A percentile compares a stretch with the other conserved stretches of the same genome.
Conservation (phyloP, 1,140 invertebrate genomes). For the Acromyrmex echinatior region DNA sequence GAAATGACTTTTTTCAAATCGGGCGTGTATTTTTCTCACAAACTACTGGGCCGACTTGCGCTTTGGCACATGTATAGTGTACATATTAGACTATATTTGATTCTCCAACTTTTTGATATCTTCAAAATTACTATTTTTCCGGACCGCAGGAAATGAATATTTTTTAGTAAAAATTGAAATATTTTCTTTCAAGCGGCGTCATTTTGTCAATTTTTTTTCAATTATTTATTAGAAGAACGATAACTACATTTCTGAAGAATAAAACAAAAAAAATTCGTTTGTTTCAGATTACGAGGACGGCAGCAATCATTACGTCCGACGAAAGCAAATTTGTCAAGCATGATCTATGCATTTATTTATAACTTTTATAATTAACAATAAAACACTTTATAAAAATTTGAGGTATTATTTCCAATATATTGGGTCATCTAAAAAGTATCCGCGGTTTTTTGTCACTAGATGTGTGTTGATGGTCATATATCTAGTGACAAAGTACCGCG, state of each 20-base stretch:
- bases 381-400: background rate
- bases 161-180: background rate
- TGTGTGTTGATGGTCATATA: too few species aligned
- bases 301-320: background rate
- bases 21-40: too few species aligned
- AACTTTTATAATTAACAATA: background rate
- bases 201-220: background rate
- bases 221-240: background rate
- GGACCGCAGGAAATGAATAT: background rate
- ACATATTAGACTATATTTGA: background rate
- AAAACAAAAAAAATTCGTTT: background rate
- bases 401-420: background rate
- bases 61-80: background rate
- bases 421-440: too few species aligned
- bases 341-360: background rate
- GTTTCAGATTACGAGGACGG: background rate
- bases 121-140: background rate
- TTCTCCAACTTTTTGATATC: background rate
- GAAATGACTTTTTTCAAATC: too few species aligned
- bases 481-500: too few species aligned
- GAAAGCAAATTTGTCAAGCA: background rate
- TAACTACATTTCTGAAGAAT: background rate
- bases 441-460: too few species aligned
- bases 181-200: background rate
- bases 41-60: too few species aligned